Evolutionary conservation across 2,113 vertebrate genomes (phyloP).

Genomic region (Carettochelys insculpta): DNA sequence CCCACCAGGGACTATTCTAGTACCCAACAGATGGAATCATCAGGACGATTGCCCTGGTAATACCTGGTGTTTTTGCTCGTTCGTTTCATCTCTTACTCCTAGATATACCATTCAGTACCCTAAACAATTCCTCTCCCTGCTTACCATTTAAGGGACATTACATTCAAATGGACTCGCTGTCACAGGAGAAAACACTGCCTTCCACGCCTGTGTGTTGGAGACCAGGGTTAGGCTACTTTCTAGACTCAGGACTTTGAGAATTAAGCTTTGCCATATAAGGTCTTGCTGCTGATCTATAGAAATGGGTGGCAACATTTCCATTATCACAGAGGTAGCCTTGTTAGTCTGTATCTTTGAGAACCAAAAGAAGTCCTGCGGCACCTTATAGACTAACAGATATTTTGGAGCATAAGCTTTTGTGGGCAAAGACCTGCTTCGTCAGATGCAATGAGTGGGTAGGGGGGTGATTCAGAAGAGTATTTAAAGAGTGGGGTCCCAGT

Average conservation of each 20-base stretch:
- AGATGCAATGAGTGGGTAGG: no score
- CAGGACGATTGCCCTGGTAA: background rate
- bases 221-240: background rate
- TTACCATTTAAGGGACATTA: background rate
- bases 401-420: no score
- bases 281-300: background rate
- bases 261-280: background rate
- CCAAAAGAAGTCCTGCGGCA: no score
- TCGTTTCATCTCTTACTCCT: background rate
- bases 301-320: background rate
- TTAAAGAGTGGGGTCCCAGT: no score
- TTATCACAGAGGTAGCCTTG: no score
- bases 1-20: background rate
- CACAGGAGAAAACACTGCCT: background rate
- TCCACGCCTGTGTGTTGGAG: background rate
- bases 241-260: background rate
- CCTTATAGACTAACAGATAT: no score
- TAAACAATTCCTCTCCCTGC: background rate
- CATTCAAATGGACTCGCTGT: background rate
- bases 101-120: background rate
- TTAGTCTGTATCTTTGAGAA: no score
- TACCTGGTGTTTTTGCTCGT: background rate
- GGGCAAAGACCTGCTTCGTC: no score
- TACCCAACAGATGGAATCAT: background rate
- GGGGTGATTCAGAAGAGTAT: no score